A percentile compares a stretch with the other conserved stretches of the same genome.
These are phyloP conservation scores for Xerus inauris DNA, from an alignment of 2,113 vertebrate species.

Conservation along the genomic window DNA sequence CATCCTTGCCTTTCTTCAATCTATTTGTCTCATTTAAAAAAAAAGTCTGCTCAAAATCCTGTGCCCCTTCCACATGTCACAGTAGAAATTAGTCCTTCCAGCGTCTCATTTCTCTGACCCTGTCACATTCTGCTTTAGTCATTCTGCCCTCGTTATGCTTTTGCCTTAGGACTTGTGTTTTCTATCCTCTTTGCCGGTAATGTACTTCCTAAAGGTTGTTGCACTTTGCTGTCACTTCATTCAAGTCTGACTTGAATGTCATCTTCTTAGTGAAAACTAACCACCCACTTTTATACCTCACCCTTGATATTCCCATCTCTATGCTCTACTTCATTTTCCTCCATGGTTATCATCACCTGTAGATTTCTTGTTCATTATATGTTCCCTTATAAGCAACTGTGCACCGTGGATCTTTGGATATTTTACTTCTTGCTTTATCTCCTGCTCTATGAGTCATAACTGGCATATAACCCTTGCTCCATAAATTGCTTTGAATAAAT, in stretches of 20 bases:
- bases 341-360: not conserved
- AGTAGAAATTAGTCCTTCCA: not conserved
- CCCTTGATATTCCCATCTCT: not conserved
- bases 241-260: not conserved
- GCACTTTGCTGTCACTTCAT: not conserved
- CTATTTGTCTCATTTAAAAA: too few species aligned
- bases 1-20: not conserved
- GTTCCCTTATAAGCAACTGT: not conserved
- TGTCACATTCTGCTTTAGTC: not conserved
- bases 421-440: not conserved
- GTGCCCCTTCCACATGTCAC: not conserved
- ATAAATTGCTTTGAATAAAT: constrained; percentile 20
- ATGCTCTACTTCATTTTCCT: not conserved
- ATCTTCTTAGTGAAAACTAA: not conserved
- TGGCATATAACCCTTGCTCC: not conserved
- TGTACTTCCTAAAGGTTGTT: not conserved
- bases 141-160: not conserved
- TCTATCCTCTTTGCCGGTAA: not conserved
- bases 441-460: not conserved
- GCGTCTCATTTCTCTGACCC: not conserved
- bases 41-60: not conserved
- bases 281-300: not conserved
- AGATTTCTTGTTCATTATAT: not conserved
- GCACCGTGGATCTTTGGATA: not conserved
- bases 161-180: not conserved